Percentiles rank a stretch among this genome's conserved stretches.
These are phyloP conservation scores for Sebastes aleutianus DNA, from an alignment of 2,797 vertebrate genomes.

Conservation along the genomic window DNA sequence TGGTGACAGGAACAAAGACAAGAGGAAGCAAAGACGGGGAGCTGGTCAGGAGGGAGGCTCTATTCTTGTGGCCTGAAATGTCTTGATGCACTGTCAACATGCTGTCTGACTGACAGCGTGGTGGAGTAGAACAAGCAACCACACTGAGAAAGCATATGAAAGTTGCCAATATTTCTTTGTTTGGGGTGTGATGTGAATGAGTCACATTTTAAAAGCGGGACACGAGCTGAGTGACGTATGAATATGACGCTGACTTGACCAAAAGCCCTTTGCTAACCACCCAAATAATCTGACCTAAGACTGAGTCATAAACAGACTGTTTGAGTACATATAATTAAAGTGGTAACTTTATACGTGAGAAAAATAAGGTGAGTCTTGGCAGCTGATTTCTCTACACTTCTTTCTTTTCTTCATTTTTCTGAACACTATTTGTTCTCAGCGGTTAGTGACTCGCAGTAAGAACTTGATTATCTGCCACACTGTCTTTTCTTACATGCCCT, in stretches of 20 bases:
- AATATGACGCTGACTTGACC: neutral
- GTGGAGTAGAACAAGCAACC: neutral
- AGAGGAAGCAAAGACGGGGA: conserved; percentile 15
- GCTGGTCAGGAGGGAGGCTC: conserved; percentile 22
- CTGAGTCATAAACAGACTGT: conserved; percentile 21
- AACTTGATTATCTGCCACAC: conserved; percentile 6
- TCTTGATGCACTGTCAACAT: conserved; percentile 4
- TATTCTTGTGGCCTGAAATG: conserved; percentile 14
- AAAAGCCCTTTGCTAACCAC: neutral
- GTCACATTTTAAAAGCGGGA: conserved; percentile 1
- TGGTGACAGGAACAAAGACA: conserved; percentile 15
- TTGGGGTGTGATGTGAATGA: neutral
- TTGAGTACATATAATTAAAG: neutral
- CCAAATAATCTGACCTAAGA: conserved; percentile 8
- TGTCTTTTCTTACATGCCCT: neutral
- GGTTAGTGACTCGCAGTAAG: neutral
- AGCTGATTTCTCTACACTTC: neutral
- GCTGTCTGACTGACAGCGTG: neutral
- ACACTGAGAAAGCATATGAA: neutral
- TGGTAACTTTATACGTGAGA: neutral
- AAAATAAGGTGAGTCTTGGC: neutral
- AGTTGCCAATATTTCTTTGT: neutral
- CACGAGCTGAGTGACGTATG: neutral
- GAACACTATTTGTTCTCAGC: neutral
- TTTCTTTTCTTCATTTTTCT: neutral